Base-by-base conservation (phyloP, 2,888 invertebrate species). In the Meandrusa payeni region DNA sequence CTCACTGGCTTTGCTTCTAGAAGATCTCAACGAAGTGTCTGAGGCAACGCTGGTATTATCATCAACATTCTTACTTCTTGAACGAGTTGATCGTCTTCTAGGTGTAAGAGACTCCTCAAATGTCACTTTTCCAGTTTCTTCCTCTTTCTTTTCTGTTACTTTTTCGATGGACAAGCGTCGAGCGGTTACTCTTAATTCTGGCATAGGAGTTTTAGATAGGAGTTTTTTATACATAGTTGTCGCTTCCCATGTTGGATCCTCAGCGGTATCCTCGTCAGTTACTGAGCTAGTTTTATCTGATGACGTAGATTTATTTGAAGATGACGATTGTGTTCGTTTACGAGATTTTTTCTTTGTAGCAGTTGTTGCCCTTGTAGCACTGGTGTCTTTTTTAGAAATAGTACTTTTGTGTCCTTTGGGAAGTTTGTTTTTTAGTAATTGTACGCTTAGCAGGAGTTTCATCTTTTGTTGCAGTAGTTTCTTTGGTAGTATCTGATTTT, bases 81-180 rank as follows among this genome's bases (percentile, higher is more conserved):
- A 54, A 17, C 79, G 64, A 9, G 57, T 54, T 0, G 65, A 55
- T 1, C 77, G 60, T 20, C 76, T 62, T 42, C 62, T 74, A 0
- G 86, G 83, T 1, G 82, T 83, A 2, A 57, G 34, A 2, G 57
- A 62, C 12, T 76, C 78, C 5, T 80, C 76, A 2, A 64, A 10
- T 22, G 54, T 43, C 3, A 44, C 7, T 12, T 38, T 41, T 27
- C 63, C 69, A 1, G 69, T 67, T 22, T 77, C 75, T 7, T 78
- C 76, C 1, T 59, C 37, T 34, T 61, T n/a, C n/a, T n/a, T 72
- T 20, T 69, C 78, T 0, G 64, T 61, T 43, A 80, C 57, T 49
- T 86, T 86, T 48, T 66, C n/a, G n/a, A n/a, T 72, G 0, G 86
- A 85, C n/a, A 74, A 72, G 0, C 82, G 65, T 41, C 85, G 58